These are phyloP conservation scores for Phrixothrix hirtus DNA, from an alignment of 2,888 invertebrate species.

Conservation along the genomic window DNA sequence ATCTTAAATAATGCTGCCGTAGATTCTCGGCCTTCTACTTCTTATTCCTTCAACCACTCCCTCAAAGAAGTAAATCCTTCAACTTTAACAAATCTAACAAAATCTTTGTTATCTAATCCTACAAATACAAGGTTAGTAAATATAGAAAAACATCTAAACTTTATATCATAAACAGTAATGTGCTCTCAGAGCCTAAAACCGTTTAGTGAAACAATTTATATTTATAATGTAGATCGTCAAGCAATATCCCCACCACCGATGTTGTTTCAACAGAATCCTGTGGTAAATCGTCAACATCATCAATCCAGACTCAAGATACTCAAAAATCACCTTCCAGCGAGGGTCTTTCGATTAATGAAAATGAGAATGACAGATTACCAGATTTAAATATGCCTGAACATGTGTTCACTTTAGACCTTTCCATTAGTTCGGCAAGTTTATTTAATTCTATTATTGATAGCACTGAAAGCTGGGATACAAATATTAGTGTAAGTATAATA, in stretches of 20 bases:
- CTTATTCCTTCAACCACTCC: constrained; percentile 11
- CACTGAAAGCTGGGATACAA: constrained; percentile 53
- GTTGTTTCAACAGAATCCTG: constrained; percentile 12
- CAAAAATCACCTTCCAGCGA: constrained; percentile 31
- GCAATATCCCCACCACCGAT: constrained; percentile 2
- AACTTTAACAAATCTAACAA: too few relatives aligned
- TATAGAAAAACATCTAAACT: too few relatives aligned
- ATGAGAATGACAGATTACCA: constrained; percentile 29
- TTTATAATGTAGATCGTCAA: constrained; percentile 7
- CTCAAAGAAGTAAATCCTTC: too few relatives aligned
- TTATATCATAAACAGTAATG: too few relatives aligned
- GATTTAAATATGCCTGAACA: constrained; percentile 38
- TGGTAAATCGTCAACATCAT: constrained; percentile 41
- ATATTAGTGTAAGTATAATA: constrained; percentile 45
- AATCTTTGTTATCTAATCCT: too few relatives aligned
- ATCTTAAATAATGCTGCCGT: constrained; percentile 1
- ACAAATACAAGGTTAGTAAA: too few relatives aligned
- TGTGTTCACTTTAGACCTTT: constrained; percentile 48
- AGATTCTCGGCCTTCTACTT: constrained; percentile 17
- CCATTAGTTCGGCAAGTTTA: constrained; percentile 54
- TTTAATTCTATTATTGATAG: constrained; percentile 52
- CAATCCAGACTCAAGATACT: constrained; percentile 41
- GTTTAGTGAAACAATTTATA: too few relatives aligned
- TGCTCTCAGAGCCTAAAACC: too few relatives aligned
- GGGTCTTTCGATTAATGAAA: constrained; percentile 21